These are phyloP conservation scores for Adelges cooleyi DNA, from an alignment of 1,140 invertebrate species.

Conservation along the genomic window DNA sequence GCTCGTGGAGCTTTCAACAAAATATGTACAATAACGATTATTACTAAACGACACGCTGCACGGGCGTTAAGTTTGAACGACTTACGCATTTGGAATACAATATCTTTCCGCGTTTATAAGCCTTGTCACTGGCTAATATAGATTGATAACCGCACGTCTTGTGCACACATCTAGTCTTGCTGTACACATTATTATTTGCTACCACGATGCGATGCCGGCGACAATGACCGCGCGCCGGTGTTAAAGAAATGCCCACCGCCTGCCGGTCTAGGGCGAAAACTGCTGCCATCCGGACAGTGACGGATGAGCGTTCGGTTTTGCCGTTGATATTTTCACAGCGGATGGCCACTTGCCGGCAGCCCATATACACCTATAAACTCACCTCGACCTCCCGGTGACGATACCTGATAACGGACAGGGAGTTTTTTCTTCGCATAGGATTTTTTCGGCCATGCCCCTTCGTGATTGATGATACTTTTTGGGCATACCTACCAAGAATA, in stretches of 20 bases:
- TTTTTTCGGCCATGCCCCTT: neutral
- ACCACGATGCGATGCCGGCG: neutral
- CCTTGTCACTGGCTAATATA: slow-evolving; percentile 1
- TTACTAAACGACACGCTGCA: too few relatives aligned
- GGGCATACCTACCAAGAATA: neutral
- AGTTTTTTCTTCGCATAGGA: neutral
- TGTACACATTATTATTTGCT: neutral
- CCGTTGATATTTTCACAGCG: neutral
- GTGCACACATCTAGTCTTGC: slow-evolving; percentile 4
- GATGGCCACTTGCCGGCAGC: neutral
- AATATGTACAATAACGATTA: too few relatives aligned
- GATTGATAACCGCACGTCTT: slow-evolving; percentile 11
- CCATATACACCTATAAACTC: too few relatives aligned
- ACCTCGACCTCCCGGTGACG: neutral
- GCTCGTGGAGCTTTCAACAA: too few relatives aligned
- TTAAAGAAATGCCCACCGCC: neutral
- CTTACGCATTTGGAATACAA: too few relatives aligned
- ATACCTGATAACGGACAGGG: neutral
- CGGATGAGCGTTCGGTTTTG: slow-evolving; percentile 7
- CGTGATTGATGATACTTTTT: neutral
- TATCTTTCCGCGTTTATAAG: too few relatives aligned
- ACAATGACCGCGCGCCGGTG: slow-evolving; percentile 30
- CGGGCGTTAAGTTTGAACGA: too few relatives aligned
- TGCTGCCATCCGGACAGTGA: neutral
- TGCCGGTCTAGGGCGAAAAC: too few relatives aligned